Evolutionary conservation across 2,797 vertebrate genomes (phyloP).

Genomic region (Gorsachius magnificus): DNA sequence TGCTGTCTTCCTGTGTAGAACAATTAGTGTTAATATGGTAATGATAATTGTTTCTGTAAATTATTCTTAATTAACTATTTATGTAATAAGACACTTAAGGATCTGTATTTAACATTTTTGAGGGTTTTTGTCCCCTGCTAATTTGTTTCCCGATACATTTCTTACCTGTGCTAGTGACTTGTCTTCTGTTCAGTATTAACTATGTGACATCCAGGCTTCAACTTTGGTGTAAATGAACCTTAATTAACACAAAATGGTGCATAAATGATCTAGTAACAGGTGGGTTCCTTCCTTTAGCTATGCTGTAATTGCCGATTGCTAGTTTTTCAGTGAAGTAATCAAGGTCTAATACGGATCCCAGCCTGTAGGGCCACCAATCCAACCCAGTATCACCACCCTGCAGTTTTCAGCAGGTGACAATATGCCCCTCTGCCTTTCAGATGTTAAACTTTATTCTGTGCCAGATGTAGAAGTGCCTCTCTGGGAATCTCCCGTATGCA

Average conservation of each 20-base stretch:
- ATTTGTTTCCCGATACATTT: slow-evolving; percentile 26
- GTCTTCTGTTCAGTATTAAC: slow-evolving; percentile 21
- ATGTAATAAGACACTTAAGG: slow-evolving; percentile 53
- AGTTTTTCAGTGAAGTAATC: neutral
- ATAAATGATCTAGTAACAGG: slow-evolving; percentile 7
- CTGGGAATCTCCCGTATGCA: neutral
- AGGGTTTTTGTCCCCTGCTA: slow-evolving; percentile 1
- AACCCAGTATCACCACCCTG: neutral
- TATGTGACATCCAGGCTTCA: neutral
- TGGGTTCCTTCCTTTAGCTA: neutral
- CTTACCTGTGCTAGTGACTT: neutral
- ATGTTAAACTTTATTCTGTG: neutral
- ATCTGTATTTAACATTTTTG: slow-evolving; percentile 51
- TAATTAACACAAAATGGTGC: slow-evolving; percentile 27
- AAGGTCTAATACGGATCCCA: neutral
- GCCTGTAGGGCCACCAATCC: neutral
- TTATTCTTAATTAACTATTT: slow-evolving; percentile 69
- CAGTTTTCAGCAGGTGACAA: neutral
- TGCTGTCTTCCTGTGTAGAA: slow-evolving; percentile 53
- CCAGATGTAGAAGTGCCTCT: neutral
- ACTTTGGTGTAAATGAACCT: neutral
- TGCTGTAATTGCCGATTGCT: neutral
- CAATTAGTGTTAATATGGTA: slow-evolving; percentile 60
- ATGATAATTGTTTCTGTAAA: slow-evolving; percentile 65
- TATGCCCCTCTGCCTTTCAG: neutral